Evolutionary conservation across 2,888 invertebrate genomes (phyloP).

Genomic region (Pseudococcus jackbeardsleyi): DNA sequence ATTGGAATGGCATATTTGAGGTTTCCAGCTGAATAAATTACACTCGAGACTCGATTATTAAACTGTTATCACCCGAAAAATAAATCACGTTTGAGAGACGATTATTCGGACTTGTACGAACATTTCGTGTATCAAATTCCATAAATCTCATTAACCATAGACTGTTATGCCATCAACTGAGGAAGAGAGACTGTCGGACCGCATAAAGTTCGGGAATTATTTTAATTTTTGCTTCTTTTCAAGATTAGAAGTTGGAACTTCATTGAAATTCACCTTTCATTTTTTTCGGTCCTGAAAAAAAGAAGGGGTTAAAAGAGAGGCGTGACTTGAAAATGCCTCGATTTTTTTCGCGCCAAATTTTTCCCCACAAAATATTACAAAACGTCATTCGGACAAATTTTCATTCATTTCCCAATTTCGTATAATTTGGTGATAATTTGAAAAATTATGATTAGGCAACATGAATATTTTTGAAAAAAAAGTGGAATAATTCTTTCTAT

Average conservation of each 20-base stretch:
- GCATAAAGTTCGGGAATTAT: not conserved
- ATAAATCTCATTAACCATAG: not conserved
- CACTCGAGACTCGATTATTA: not conserved
- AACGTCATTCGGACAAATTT: not conserved
- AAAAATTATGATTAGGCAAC: no score
- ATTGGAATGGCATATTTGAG: not conserved
- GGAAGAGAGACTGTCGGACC: not conserved
- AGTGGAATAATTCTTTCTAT: no score
- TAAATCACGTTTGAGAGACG: not conserved
- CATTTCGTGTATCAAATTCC: conserved; percentile 13
- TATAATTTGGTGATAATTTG: no score
- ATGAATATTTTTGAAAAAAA: no score
- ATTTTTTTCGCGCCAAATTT: not conserved
- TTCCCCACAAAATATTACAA: not conserved
- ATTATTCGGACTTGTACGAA: not conserved
- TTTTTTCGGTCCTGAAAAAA: conserved; percentile 18
- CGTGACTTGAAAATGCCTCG: not conserved
- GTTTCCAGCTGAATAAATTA: not conserved
- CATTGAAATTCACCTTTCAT: not conserved
- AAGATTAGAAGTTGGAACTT: not conserved
- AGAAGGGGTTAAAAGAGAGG: not conserved
- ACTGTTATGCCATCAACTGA: not conserved
- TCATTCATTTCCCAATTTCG: no score
- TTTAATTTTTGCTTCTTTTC: conserved; percentile 1
- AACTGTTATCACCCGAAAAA: not conserved